phyloP scores from a whole-genome alignment of 2,797 vertebrate species.

The Silurus lanzhouensis region DNA sequence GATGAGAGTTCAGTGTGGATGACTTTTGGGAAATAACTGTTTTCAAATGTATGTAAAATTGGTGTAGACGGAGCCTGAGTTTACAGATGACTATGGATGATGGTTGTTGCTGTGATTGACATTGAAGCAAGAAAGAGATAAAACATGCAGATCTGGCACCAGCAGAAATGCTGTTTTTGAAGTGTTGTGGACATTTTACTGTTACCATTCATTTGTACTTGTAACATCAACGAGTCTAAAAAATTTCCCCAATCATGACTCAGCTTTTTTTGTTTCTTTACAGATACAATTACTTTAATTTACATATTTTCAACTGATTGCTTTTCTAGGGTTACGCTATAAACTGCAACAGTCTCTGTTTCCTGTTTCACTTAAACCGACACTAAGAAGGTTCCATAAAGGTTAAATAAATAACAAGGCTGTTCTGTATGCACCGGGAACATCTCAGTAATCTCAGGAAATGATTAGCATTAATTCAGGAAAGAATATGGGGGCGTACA shows the following conservation, averaged over 20 bases:
- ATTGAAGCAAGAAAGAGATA: no score
- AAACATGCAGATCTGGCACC: background rate
- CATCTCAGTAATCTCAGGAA: slow-evolving; percentile 46
- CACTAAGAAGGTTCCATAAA: background rate
- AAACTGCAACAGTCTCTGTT: background rate
- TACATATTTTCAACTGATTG: no score
- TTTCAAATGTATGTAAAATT: no score
- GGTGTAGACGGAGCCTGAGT: no score
- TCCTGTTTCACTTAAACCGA: background rate
- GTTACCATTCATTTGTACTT: slow-evolving; percentile 6
- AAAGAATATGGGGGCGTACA: slow-evolving; percentile 54
- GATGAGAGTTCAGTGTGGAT: no score
- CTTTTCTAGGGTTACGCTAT: background rate
- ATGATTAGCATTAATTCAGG: slow-evolving; percentile 71
- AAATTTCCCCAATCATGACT: background rate
- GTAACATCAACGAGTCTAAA: background rate
- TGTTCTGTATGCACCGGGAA: background rate
- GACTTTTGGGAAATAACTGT: no score
- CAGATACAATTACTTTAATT: background rate
- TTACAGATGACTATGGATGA: no score
- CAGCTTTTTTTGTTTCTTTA: background rate
- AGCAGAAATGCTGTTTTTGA: background rate
- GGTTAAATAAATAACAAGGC: background rate
- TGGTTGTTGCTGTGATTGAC: no score
- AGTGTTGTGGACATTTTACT: background rate